A percentile compares a stretch with the other conserved stretches of the same genome.
Conservation (phyloP, 1,140 invertebrate species). For the Euwallacea similis region DNA sequence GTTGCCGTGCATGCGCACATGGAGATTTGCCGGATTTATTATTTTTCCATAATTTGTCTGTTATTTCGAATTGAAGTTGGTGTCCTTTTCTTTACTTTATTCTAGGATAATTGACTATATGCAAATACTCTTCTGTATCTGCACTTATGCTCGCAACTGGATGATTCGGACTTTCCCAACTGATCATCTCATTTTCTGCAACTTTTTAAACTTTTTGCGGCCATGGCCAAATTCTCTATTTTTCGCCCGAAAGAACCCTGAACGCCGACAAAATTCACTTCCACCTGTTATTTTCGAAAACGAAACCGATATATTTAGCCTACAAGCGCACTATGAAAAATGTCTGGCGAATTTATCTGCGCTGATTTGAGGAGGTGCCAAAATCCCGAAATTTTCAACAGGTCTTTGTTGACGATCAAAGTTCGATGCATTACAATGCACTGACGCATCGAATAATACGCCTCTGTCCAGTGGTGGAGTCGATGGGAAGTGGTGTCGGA, state of each 20-base stretch:
- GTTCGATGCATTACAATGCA: conserved; percentile 1
- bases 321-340: background rate
- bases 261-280: background rate
- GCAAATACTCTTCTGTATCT: no score
- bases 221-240: no score
- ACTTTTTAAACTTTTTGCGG: no score
- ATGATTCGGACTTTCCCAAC: no score
- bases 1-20: no score
- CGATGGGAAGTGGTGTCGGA: background rate
- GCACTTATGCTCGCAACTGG: no score
- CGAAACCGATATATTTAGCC: conserved; percentile 7
- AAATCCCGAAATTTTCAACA: conserved; percentile 35
- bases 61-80: no score
- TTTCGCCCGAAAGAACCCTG: background rate
- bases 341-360: background rate
- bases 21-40: no score
- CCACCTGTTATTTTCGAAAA: conserved; percentile 21
- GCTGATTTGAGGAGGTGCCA: conserved; percentile 31
- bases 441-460: background rate
- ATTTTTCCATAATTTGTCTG: no score
- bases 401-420: conserved; percentile 36
- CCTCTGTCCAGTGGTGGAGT: background rate
- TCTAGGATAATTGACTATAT: no score
- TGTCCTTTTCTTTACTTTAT: no score
- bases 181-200: no score